These are phyloP conservation scores for Ochotona princeps DNA, from an alignment of 2,113 vertebrate genomes.

Conservation along the genomic window DNA sequence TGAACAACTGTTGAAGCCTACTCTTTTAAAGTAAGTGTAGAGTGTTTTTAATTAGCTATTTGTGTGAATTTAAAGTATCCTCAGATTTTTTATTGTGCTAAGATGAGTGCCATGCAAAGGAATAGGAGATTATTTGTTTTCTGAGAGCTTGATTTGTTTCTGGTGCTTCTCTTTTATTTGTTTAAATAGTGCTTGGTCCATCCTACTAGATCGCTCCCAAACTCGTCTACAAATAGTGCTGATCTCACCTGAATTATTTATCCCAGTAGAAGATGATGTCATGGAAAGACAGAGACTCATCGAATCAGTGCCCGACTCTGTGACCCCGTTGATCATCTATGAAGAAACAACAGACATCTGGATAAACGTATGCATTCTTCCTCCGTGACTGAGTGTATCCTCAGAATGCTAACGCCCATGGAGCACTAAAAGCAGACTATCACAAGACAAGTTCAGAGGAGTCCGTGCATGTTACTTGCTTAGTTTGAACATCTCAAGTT, in stretches of 20 bases:
- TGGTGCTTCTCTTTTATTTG: conserved; percentile 65
- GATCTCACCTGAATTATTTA: conserved; percentile 89
- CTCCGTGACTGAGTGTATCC: conserved; percentile 52
- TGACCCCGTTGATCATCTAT: conserved; percentile 89
- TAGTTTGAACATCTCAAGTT: conserved; percentile 44
- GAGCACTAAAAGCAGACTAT: conserved; percentile 32
- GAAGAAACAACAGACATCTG: conserved; percentile 92
- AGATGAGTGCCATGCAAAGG: background rate
- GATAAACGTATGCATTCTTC: conserved; percentile 88
- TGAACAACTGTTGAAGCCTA: background rate
- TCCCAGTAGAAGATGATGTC: conserved; percentile 88
- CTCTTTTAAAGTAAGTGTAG: background rate
- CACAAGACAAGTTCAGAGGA: conserved; percentile 28
- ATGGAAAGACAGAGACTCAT: conserved; percentile 88
- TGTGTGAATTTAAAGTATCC: conserved; percentile 19
- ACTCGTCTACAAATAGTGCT: conserved; percentile 90
- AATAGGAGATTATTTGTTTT: conserved; percentile 68
- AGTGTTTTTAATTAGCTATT: conserved; percentile 47
- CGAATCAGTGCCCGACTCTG: conserved; percentile 86
- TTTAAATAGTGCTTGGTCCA: conserved; percentile 88
- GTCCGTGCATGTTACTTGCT: conserved; percentile 23
- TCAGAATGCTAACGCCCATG: conserved; percentile 28
- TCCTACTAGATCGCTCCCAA: conserved; percentile 90
- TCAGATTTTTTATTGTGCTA: conserved; percentile 24
- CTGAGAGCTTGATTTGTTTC: conserved; percentile 71